Conservation (phyloP, 2,797 vertebrate species). For the Myotis daubentonii region DNA sequence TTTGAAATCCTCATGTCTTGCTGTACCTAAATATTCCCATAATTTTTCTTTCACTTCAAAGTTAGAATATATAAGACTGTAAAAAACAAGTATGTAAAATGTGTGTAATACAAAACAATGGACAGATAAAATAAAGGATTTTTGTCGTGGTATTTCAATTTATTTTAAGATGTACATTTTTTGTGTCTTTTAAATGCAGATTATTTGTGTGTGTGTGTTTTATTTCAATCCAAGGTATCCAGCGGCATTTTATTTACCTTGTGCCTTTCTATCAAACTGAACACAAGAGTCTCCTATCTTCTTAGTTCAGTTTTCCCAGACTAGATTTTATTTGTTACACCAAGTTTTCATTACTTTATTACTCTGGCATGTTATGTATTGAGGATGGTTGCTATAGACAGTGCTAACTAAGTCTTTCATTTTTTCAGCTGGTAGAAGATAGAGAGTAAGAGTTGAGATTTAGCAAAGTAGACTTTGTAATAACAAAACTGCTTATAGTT, state of each 20-base stretch:
- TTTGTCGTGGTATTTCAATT: not conserved
- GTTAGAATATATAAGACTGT: not conserved
- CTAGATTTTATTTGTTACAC: conserved; percentile 62
- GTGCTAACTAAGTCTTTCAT: conserved; percentile 79
- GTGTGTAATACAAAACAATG: not conserved
- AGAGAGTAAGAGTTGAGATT: conserved; percentile 73
- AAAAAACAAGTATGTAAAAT: not conserved
- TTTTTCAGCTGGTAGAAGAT: conserved; percentile 78
- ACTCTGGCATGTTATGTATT: conserved; percentile 70
- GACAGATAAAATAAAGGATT: not conserved
- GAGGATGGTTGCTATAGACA: conserved; percentile 74
- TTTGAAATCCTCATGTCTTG: not conserved
- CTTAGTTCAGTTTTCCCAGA: conserved; percentile 41
- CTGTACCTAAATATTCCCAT: not conserved
- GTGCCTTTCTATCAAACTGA: not conserved
- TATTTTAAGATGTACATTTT: not conserved
- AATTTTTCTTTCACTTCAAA: conserved; percentile 12
- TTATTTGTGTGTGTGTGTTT: not conserved
- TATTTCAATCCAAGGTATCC: not conserved
- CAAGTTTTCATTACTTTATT: conserved; percentile 61
- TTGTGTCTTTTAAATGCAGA: not conserved
- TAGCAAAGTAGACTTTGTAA: conserved; percentile 79
- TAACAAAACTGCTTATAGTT: conserved; percentile 77
- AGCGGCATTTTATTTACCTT: not conserved
- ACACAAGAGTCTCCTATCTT: not conserved